Conservation (phyloP, 92 coral and sea anemone genomes). For the Parazoanthus atlanticus region DNA sequence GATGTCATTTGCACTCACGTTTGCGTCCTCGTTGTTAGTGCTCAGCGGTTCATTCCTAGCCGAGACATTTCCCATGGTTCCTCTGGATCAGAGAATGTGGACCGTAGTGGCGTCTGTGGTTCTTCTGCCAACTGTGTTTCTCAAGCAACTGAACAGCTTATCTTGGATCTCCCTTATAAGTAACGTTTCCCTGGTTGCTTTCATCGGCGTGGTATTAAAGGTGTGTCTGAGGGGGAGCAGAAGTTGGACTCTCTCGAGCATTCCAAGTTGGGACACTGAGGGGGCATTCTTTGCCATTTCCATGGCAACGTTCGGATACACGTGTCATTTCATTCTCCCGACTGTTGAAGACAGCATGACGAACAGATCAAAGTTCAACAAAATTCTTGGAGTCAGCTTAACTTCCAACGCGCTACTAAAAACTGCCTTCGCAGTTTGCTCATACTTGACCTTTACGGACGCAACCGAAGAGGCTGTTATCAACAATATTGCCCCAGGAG, state of each 20-base stretch:
- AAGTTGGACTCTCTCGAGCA: conserved; percentile 28
- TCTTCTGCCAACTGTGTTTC: conserved; percentile 25
- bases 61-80: conserved; percentile 43
- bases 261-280: conserved; percentile 33
- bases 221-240: conserved; percentile 1
- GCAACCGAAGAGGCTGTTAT: conserved; percentile 36
- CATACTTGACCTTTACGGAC: conserved; percentile 24
- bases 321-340: conserved; percentile 34
- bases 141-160: conserved; percentile 12
- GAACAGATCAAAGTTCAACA: conserved; percentile 27
- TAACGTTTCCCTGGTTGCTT: conserved; percentile 26
- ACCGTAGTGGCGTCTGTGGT: conserved; percentile 1
- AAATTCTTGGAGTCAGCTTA: conserved; percentile 33
- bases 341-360: conserved; percentile 44
- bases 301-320: conserved; percentile 41
- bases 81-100: conserved; percentile 36
- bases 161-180: conserved; percentile 34
- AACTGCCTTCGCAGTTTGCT: conserved; percentile 37
- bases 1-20: conserved; percentile 38
- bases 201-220: conserved; percentile 16
- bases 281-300: conserved; percentile 32
- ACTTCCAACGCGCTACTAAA: conserved; percentile 34
- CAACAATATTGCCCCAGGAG: conserved; percentile 41
- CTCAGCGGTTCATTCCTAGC: conserved; percentile 40
- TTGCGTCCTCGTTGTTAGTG: conserved; percentile 34